phyloP scores from a whole-genome alignment of 2,888 invertebrate genomes.

The Troilus luridus region DNA sequence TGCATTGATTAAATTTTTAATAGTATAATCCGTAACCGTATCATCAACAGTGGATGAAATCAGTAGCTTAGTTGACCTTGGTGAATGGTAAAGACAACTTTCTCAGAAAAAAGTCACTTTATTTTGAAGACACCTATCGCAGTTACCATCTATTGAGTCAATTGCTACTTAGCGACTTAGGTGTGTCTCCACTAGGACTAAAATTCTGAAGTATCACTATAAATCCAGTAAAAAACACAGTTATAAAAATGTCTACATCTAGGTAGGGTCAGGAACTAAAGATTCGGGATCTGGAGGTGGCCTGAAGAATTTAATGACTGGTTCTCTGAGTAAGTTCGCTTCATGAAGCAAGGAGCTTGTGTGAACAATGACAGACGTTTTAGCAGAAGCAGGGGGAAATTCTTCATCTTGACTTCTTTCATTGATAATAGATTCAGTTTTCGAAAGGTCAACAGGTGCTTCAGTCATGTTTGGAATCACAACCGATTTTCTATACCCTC shows the following conservation, averaged over 20 bases:
- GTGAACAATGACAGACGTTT: constrained; percentile 50
- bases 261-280: neutral
- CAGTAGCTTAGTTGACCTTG: no score
- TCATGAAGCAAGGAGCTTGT: constrained; percentile 25
- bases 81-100: no score
- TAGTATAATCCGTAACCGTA: no score
- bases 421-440: neutral
- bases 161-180: no score
- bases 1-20: no score
- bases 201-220: no score
- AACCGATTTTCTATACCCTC: neutral
- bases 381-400: neutral
- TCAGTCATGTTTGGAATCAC: neutral
- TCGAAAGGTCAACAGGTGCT: neutral
- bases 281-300: neutral
- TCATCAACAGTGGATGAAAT: no score
- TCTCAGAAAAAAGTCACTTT: no score
- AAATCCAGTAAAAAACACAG: no score
- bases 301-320: constrained; percentile 34
- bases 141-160: no score
- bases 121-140: no score
- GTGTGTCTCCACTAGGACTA: no score
- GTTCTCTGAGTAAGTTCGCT: constrained; percentile 40
- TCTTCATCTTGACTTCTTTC: neutral
- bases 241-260: neutral